Conservation (phyloP, 2,888 invertebrate species). For the Callinectes sapidus region DNA sequence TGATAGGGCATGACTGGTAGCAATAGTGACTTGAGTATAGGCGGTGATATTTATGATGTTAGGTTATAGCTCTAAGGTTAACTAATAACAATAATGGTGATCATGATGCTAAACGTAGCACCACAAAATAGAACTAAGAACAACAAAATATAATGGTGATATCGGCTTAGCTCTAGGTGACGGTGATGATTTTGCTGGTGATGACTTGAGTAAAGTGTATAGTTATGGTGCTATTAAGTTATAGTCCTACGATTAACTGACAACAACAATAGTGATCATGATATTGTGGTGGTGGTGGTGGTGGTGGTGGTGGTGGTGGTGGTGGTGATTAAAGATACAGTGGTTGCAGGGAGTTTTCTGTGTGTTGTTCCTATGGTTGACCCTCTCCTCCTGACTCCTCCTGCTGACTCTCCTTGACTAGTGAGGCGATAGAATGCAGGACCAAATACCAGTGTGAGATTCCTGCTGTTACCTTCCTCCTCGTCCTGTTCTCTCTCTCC, state of each 20-base stretch:
- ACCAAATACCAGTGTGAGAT: background rate
- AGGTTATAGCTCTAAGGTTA: no score
- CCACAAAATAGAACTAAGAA: no score
- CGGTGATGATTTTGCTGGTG: background rate
- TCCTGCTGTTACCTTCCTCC: background rate
- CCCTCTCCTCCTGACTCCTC: conserved; percentile 25
- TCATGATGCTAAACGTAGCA: no score
- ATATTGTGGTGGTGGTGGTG: background rate
- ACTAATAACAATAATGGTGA: no score
- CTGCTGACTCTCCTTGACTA: background rate
- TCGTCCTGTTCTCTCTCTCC: background rate
- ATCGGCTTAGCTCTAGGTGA: background rate
- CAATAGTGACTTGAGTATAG: no score
- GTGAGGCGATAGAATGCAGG: conserved; percentile 13
- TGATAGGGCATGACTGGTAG: no score
- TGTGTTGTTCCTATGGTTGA: background rate
- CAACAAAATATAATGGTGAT: no score
- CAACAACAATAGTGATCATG: no score
- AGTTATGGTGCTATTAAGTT: no score
- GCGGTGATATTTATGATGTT: no score
- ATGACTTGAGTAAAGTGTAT: no score
- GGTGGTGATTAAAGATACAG: background rate
- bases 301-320: background rate
- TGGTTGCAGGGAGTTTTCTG: background rate
- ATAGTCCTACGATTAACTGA: no score